Conservation (phyloP, 2,888 invertebrate species). For the Andrena camellia region DNA sequence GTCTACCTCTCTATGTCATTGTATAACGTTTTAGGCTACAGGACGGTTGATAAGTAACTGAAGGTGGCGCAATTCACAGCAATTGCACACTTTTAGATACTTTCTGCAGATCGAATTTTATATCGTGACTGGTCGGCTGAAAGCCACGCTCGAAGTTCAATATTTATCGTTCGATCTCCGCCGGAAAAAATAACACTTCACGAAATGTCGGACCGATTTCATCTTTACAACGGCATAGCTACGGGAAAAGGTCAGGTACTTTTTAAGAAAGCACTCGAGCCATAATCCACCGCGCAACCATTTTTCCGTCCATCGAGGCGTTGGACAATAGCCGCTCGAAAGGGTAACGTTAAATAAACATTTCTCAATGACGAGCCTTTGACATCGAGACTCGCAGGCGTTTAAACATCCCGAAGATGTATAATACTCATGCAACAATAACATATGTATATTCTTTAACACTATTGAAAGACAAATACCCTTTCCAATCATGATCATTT, state of each 20-base stretch:
- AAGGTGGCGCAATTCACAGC: constrained; percentile 17
- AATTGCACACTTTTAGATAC: constrained; percentile 42
- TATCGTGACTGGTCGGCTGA: constrained; percentile 54
- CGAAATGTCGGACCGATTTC: constrained; percentile 68
- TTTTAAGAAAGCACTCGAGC: constrained; percentile 67
- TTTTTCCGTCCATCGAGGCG: constrained; percentile 42
- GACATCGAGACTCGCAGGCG: neutral
- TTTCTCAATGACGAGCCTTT: constrained; percentile 1
- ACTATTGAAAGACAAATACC: neutral
- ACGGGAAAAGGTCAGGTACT: constrained; percentile 63
- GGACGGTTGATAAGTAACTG: constrained; percentile 8
- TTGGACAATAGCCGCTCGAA: constrained; percentile 49
- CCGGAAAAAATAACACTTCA: constrained; percentile 67
- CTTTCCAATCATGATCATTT: too few species aligned
- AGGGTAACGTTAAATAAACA: constrained; percentile 55
- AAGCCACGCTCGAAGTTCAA: constrained; percentile 43
- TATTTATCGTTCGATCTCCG: constrained; percentile 65
- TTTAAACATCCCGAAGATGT: neutral
- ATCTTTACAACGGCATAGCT: constrained; percentile 52
- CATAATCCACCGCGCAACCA: constrained; percentile 34
- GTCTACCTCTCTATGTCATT: neutral
- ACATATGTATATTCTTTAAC: neutral
- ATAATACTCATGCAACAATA: neutral
- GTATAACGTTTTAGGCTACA: neutral
- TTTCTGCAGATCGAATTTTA: constrained; percentile 61